Conservation (phyloP, 2,113 vertebrate species). For the Nerophis lumbriciformis region DNA sequence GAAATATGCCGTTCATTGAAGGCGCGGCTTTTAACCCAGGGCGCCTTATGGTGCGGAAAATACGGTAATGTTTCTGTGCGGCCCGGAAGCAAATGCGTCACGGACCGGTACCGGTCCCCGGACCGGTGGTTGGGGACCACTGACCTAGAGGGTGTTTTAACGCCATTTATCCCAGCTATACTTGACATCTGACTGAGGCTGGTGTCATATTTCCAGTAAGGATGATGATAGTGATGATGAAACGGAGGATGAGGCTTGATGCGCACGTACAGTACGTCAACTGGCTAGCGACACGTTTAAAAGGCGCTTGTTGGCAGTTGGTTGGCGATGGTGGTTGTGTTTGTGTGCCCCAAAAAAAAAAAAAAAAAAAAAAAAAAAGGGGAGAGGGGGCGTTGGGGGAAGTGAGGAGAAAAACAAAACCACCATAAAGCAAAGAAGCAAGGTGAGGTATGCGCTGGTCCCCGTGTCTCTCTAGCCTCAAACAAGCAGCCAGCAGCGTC, state of each 20-base stretch:
- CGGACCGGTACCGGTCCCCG: no score
- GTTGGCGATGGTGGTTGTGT: neutral
- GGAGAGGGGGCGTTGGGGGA: slow-evolving; percentile 20
- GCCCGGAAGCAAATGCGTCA: no score
- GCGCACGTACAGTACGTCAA: neutral
- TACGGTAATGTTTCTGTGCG: no score
- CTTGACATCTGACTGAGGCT: neutral
- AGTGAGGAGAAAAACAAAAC: slow-evolving; percentile 31
- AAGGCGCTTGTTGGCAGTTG: neutral
- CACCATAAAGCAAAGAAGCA: slow-evolving; percentile 62
- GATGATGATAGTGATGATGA: neutral
- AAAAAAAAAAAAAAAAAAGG: neutral
- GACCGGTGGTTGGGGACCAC: no score
- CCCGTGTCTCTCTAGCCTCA: slow-evolving; percentile 38
- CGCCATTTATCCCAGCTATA: no score
- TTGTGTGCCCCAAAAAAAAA: neutral
- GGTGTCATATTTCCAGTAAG: slow-evolving; percentile 2
- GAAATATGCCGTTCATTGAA: no score
- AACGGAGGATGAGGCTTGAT: neutral
- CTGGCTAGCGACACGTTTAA: neutral
- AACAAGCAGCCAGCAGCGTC: slow-evolving; percentile 48
- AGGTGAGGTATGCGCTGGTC: slow-evolving; percentile 59
- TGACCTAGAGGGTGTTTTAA: neutral
- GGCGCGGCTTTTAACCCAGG: no score
- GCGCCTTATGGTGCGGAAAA: no score